Conservation (phyloP, 2,113 vertebrate species). For the Rissa tridactyla region DNA sequence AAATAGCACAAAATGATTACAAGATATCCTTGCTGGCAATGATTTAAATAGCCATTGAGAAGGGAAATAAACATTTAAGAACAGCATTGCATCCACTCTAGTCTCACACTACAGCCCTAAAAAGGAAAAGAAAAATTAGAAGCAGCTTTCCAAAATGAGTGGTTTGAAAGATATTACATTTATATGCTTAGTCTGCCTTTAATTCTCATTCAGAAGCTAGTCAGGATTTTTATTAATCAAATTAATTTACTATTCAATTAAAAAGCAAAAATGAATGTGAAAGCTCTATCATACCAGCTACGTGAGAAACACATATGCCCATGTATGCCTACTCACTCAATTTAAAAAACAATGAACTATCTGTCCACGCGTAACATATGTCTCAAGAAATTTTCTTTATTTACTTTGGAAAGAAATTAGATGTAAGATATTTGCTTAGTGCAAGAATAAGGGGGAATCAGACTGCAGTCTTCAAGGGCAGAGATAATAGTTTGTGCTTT, state of each 20-base stretch:
- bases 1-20: background rate
- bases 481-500: background rate
- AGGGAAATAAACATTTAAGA: background rate
- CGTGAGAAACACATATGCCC: background rate
- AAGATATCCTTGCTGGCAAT: background rate
- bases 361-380: background rate
- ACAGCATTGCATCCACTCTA: background rate
- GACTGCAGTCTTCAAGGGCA: background rate
- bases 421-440: background rate
- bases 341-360: background rate
- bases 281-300: background rate
- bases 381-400: background rate
- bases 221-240: slow-evolving; percentile 40
- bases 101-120: background rate
- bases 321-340: background rate
- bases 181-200: background rate
- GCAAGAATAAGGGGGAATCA: background rate
- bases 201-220: background rate
- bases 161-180: background rate
- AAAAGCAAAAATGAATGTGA: slow-evolving; percentile 41
- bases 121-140: background rate
- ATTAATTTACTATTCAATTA: slow-evolving; percentile 61
- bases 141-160: background rate
- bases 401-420: slow-evolving; percentile 4
- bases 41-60: background rate